Evolutionary conservation across 2,888 invertebrate species (phyloP).

Genomic region (Eupeodes latifasciatus): DNA sequence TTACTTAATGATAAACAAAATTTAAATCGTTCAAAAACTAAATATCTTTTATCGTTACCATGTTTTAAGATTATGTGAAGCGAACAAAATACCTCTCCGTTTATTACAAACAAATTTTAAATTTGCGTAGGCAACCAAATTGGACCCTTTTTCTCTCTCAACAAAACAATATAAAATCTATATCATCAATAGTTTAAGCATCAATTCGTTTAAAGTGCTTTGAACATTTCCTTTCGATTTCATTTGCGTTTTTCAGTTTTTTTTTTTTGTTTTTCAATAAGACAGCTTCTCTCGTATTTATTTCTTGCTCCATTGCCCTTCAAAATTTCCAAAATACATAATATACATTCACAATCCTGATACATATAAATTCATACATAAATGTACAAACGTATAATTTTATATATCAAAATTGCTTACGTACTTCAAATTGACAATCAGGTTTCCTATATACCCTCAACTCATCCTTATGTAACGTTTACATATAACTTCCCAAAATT

Average conservation of each 20-base stretch:
- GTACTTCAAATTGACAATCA: constrained; percentile 24
- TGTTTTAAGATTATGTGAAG: too few species aligned
- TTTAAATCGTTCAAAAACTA: too few species aligned
- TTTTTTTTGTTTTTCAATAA: not conserved
- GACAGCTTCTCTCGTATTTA: not conserved
- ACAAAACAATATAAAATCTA: not conserved
- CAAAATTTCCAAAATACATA: constrained; percentile 4
- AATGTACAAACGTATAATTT: constrained; percentile 7
- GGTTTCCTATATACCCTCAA: constrained; percentile 20
- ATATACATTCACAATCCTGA: not conserved
- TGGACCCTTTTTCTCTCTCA: not conserved
- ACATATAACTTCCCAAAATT: not conserved
- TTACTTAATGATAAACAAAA: too few species aligned
- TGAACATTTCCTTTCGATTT: not conserved
- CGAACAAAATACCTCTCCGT: too few species aligned
- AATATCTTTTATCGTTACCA: too few species aligned
- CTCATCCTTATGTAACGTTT: not conserved
- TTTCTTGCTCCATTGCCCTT: constrained; percentile 38
- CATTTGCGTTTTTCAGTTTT: not conserved
- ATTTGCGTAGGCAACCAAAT: too few species aligned
- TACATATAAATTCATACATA: not conserved
- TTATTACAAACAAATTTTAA: too few species aligned
- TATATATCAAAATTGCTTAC: constrained; percentile 17
- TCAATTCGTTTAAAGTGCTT: not conserved
- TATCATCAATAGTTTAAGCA: constrained; percentile 10